Conservation (phyloP, 37 sponge, comb jelly and placozoan species). For the Lycopodina hypogea region DNA sequence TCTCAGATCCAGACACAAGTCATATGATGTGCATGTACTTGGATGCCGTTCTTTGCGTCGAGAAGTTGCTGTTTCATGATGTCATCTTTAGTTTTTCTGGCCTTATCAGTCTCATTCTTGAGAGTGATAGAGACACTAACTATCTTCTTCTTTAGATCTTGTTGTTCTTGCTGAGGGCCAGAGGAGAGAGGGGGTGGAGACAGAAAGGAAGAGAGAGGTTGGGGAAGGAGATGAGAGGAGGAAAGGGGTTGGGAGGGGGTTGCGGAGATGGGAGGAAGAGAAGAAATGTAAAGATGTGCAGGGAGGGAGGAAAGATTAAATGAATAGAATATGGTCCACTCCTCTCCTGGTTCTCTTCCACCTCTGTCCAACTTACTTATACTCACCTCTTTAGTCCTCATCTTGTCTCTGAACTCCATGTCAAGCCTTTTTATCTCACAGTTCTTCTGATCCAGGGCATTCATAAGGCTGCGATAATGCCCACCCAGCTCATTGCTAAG, state of each 20-base stretch:
- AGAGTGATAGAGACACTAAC: slow-evolving; percentile 65
- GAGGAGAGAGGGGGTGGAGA: background rate
- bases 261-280: background rate
- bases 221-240: background rate
- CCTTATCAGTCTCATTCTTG: slow-evolving; percentile 86
- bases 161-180: slow-evolving; percentile 61
- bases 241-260: background rate
- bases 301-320: too few species aligned
- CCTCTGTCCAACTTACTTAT: too few species aligned
- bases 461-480: slow-evolving; percentile 48
- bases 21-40: slow-evolving; percentile 7
- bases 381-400: slow-evolving; percentile 53
- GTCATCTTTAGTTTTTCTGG: slow-evolving; percentile 4
- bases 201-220: background rate
- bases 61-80: background rate
- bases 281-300: background rate
- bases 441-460: slow-evolving; percentile 41
- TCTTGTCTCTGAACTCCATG: slow-evolving; percentile 51
- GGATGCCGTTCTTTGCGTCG: slow-evolving; percentile 5
- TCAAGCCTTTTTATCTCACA: slow-evolving; percentile 64
- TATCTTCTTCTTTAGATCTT: slow-evolving; percentile 59
- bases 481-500: slow-evolving; percentile 53
- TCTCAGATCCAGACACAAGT: too few species aligned
- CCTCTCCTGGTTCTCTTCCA: too few species aligned
- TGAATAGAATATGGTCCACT: too few species aligned